A percentile compares a stretch with the other conserved stretches of the same genome.
Conservation (phyloP, 2,113 vertebrate genomes). For the Himantopus leucocephalus region DNA sequence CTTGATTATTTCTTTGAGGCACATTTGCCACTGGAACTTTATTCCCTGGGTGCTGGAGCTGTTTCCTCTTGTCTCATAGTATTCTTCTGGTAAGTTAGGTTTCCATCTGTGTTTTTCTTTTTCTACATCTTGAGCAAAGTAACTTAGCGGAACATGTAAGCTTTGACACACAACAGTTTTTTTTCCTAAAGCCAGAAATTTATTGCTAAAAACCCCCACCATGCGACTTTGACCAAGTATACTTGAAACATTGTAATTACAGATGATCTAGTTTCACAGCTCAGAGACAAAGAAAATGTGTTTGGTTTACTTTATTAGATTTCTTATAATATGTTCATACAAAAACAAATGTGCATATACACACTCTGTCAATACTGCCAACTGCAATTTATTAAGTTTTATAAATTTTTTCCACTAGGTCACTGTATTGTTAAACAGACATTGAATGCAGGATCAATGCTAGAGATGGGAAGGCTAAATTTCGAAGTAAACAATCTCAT, state of each 20-base stretch:
- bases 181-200: neutral
- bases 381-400: constrained; percentile 49
- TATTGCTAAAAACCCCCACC: neutral
- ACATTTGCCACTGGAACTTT: neutral
- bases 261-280: constrained; percentile 47
- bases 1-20: neutral
- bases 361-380: constrained; percentile 49
- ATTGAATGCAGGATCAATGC: constrained; percentile 11
- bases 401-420: constrained; percentile 30
- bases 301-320: constrained; percentile 58
- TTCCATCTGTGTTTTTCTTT: neutral
- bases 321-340: neutral
- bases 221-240: neutral
- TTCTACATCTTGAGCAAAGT: neutral
- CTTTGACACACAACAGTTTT: neutral
- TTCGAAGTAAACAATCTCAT: neutral
- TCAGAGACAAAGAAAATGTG: constrained; percentile 48
- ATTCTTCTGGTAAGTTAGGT: neutral
- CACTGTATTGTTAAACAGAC: neutral
- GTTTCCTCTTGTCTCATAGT: neutral
- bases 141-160: neutral
- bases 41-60: neutral
- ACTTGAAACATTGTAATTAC: neutral
- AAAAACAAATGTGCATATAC: neutral
- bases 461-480: neutral